phyloP scores from a whole-genome alignment of 2,797 vertebrate genomes.

The Peromyscus nudipes region DNA sequence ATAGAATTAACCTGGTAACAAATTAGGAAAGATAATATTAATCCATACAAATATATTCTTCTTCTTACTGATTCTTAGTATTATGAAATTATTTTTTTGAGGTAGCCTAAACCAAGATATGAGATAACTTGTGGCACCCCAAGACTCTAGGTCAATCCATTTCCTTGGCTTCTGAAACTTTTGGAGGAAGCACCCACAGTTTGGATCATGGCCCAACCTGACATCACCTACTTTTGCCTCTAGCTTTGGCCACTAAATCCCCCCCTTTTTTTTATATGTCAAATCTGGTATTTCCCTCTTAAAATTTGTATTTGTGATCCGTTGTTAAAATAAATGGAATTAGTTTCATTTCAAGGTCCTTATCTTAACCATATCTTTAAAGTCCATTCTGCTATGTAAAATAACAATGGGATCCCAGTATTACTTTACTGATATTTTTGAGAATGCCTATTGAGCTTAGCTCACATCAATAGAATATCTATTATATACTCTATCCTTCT shows the following conservation, averaged over 20 bases:
- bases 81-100: background rate
- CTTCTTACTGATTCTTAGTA: background rate
- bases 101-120: background rate
- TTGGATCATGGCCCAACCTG: background rate
- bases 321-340: background rate
- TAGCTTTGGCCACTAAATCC: background rate
- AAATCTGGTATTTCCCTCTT: background rate
- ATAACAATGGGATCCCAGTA: accelerated
- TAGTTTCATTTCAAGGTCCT: background rate
- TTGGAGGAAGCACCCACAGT: background rate
- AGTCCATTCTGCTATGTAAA: background rate
- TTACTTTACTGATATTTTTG: background rate
- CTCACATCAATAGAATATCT: background rate
- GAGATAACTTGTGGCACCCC: accelerated
- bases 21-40: background rate
- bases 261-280: background rate
- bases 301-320: background rate
- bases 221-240: background rate
- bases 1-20: background rate
- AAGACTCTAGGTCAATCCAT: background rate
- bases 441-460: background rate
- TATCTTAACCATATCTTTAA: background rate
- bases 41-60: background rate
- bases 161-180: background rate
- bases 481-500: background rate